A percentile compares a stretch with the other conserved stretches of the same genome.
Evolutionary conservation across 1,140 invertebrate genomes (phyloP).

Genomic region (Diplogasteroides magnus): DNA sequence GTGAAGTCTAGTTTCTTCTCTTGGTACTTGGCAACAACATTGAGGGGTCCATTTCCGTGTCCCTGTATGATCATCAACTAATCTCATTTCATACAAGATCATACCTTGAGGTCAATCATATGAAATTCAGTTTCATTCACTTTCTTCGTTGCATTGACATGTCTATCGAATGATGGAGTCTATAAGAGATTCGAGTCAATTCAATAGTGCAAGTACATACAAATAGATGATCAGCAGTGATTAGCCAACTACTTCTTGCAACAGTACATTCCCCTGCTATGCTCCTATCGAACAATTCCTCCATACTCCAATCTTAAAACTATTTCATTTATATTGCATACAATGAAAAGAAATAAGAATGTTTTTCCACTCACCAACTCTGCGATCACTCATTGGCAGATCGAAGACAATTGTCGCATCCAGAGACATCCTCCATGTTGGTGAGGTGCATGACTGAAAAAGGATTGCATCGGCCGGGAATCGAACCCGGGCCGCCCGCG

Average conservation of each 20-base stretch:
- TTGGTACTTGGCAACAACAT: no score
- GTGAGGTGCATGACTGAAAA: neutral
- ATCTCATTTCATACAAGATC: neutral
- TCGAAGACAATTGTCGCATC: neutral
- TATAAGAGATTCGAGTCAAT: no score
- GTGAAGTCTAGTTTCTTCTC: no score
- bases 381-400: neutral
- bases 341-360: neutral
- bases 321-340: neutral
- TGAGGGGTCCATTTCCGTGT: no score
- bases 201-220: neutral
- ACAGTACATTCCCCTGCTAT: neutral
- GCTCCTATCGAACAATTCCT: neutral
- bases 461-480: slow-evolving; percentile 64
- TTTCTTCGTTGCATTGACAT: neutral
- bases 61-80: no score
- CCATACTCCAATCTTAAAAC: neutral
- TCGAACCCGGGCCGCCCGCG: slow-evolving; percentile 81
- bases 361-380: no score
- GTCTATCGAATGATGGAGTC: neutral
- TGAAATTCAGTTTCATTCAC: neutral
- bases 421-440: neutral
- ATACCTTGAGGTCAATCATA: neutral
- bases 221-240: neutral
- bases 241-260: neutral